These are phyloP conservation scores for Perizoma flavofasciatum DNA, from an alignment of 2,888 invertebrate genomes.

Conservation along the genomic window DNA sequence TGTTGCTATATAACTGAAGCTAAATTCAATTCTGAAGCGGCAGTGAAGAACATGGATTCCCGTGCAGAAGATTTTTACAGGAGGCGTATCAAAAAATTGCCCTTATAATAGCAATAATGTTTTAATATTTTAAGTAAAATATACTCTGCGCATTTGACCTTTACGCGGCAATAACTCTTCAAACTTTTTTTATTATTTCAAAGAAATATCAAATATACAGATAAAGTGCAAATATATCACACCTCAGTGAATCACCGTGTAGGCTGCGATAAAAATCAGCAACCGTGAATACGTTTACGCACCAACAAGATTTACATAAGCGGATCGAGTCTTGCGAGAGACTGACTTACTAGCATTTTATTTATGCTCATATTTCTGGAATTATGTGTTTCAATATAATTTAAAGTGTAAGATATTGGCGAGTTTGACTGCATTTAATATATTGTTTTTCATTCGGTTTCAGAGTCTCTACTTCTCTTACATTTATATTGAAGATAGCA, in stretches of 20 bases:
- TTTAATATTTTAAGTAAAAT: no score
- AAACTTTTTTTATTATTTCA: conserved; percentile 20
- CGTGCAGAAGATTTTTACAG: no score
- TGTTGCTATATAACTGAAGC: no score
- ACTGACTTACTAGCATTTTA: conserved; percentile 31
- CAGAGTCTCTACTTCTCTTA: neutral
- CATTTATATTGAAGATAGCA: neutral
- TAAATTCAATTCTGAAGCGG: no score
- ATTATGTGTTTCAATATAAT: conserved; percentile 33
- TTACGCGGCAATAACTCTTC: conserved; percentile 3
- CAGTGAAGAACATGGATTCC: no score
- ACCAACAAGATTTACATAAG: conserved; percentile 54
- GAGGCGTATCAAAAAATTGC: no score
- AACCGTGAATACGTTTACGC: conserved; percentile 60
- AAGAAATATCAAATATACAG: conserved; percentile 31
- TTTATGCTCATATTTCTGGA: conserved; percentile 32
- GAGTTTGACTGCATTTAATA: neutral
- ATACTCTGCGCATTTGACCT: neutral
- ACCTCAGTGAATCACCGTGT: conserved; percentile 51
- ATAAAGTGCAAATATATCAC: conserved; percentile 52
- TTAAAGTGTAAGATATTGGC: conserved; percentile 8
- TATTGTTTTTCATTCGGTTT: neutral
- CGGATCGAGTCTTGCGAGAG: conserved; percentile 33
- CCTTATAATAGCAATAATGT: no score
- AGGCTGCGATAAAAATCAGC: conserved; percentile 58